These are phyloP conservation scores for Tinamus guttatus DNA, from an alignment of 2,113 vertebrate species.

Conservation along the genomic window DNA sequence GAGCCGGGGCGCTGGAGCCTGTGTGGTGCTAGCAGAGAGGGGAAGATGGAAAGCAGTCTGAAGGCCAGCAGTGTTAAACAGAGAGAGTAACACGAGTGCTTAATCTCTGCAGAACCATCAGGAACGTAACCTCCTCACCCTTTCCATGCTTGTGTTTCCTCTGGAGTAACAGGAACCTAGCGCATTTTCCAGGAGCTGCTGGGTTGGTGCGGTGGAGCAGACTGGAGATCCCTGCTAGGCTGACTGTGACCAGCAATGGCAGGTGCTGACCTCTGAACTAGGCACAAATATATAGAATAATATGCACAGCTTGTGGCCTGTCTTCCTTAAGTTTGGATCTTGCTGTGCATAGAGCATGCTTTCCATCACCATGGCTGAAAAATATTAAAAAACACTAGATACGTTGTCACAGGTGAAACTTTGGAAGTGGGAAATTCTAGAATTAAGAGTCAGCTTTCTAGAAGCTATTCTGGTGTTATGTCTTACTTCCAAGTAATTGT, in stretches of 20 bases:
- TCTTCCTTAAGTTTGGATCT: neutral
- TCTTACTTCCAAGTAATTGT: neutral
- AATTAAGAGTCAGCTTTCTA: neutral
- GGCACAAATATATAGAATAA: neutral
- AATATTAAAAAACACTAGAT: neutral
- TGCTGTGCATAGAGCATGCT: neutral
- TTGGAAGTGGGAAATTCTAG: neutral
- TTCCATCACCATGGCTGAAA: neutral
- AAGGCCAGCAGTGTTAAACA: too few species aligned
- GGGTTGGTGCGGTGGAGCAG: too few species aligned
- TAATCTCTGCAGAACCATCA: accelerated
- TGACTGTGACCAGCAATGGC: too few species aligned
- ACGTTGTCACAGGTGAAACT: neutral
- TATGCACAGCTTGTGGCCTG: neutral
- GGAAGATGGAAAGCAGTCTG: neutral
- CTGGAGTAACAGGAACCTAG: accelerated
- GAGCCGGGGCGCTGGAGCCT: too few species aligned
- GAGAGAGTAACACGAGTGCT: neutral
- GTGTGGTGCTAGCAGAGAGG: too few species aligned
- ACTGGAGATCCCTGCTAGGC: neutral
- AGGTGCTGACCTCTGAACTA: neutral
- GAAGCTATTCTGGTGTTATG: neutral
- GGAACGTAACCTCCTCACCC: accelerated
- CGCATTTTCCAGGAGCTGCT: neutral
- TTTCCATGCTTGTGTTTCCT: neutral